These are phyloP conservation scores for Drosophila kanapiae DNA, from an alignment of 1,140 invertebrate genomes.

Conservation along the genomic window DNA sequence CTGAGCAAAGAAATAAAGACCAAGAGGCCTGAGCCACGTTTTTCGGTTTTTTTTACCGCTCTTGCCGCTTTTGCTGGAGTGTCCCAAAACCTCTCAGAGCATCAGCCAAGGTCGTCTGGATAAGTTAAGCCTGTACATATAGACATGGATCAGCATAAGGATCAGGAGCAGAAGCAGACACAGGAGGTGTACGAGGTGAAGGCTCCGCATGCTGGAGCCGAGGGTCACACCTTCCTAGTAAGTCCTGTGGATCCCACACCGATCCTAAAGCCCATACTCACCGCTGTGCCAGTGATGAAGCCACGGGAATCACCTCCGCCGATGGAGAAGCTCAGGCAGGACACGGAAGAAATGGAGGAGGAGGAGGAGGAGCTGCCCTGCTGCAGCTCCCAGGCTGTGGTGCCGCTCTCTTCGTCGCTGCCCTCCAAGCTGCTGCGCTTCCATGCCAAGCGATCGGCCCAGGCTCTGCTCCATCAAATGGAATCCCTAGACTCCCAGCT, in stretches of 20 bases:
- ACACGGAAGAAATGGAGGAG: neutral
- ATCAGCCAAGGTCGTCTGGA: conserved; percentile 48
- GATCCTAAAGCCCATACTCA: conserved; percentile 47
- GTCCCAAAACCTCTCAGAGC: conserved; percentile 56
- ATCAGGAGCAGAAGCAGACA: conserved; percentile 21
- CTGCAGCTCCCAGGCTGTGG: conserved; percentile 74
- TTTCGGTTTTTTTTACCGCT: neutral
- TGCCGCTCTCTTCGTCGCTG: conserved; percentile 75
- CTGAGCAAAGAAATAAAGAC: conserved; percentile 5
- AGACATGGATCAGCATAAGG: conserved; percentile 27
- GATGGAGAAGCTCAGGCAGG: neutral
- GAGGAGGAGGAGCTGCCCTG: conserved; percentile 50
- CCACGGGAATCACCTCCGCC: neutral
- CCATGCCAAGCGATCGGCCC: conserved; percentile 75
- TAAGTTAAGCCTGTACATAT: conserved; percentile 9
- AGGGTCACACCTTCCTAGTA: conserved; percentile 77
- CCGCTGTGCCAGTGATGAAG: conserved; percentile 66
- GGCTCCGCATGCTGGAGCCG: conserved; percentile 49
- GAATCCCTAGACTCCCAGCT: conserved; percentile 76
- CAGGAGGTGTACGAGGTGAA: conserved; percentile 59
- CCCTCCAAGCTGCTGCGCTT: conserved; percentile 74
- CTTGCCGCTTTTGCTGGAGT: conserved; percentile 77
- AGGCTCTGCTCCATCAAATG: conserved; percentile 70
- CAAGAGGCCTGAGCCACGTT: conserved; percentile 1
- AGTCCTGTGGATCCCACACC: conserved; percentile 47